These are phyloP conservation scores for Peromyscus nudipes DNA, from an alignment of 2,797 vertebrate species.

Conservation along the genomic window DNA sequence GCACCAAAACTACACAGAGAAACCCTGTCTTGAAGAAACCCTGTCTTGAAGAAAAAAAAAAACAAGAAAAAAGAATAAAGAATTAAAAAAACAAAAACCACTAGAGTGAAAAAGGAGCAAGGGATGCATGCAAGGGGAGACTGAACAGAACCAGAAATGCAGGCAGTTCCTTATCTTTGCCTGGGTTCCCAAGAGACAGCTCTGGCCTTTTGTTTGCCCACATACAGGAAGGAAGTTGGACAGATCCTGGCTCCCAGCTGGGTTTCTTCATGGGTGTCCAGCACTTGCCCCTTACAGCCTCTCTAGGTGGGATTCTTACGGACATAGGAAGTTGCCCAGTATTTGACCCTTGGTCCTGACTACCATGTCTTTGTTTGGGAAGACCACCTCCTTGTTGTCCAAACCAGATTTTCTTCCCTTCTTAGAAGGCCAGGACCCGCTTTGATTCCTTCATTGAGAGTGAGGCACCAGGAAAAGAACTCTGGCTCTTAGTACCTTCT, in stretches of 20 bases:
- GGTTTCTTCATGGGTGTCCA: background rate
- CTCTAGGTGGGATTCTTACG: slow-evolving; percentile 39
- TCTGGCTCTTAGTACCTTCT: background rate
- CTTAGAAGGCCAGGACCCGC: background rate
- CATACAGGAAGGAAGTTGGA: background rate
- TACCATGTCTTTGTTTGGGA: background rate
- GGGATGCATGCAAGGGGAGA: background rate
- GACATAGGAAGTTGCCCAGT: background rate
- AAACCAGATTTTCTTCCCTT: background rate
- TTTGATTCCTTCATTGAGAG: background rate
- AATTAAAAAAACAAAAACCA: background rate
- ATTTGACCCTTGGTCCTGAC: background rate
- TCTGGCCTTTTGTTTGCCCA: background rate
- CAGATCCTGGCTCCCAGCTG: background rate
- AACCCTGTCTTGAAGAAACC: no score
- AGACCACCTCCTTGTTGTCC: background rate
- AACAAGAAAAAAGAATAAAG: no score
- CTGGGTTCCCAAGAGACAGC: background rate
- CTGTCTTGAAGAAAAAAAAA: no score
- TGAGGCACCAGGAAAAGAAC: background rate
- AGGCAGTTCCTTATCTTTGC: background rate
- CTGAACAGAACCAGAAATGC: background rate
- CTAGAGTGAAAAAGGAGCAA: background rate
- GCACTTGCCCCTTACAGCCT: background rate
- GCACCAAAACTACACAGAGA: no score